Evolutionary conservation across 2,888 invertebrate genomes (phyloP).

Genomic region (Phyllotreta striolata): DNA sequence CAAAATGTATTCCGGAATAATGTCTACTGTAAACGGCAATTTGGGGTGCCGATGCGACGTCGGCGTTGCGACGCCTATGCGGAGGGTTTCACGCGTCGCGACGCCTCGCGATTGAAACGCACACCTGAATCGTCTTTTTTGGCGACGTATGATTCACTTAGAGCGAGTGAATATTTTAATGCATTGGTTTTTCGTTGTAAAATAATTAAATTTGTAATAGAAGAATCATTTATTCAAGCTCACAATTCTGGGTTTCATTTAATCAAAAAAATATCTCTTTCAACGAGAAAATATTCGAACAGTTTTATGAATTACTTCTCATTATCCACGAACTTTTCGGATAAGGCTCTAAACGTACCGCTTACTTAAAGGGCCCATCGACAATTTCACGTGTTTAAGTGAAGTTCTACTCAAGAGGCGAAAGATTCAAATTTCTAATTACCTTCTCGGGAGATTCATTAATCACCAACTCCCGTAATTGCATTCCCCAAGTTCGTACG

Average conservation of each 20-base stretch:
- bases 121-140: slow-evolving; percentile 14
- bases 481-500: slow-evolving; percentile 61
- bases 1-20: slow-evolving; percentile 51
- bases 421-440: slow-evolving; percentile 61
- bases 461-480: slow-evolving; percentile 62
- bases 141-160: slow-evolving; percentile 8
- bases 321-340: too few species aligned
- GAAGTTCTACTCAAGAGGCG: slow-evolving; percentile 49
- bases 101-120: slow-evolving; percentile 28
- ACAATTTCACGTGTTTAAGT: slow-evolving; percentile 2
- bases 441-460: slow-evolving; percentile 62
- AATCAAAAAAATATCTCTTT: too few species aligned
- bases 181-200: too few species aligned
- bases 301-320: too few species aligned
- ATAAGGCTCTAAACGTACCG: too few species aligned
- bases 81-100: slow-evolving; percentile 7
- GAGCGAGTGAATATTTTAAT: slow-evolving; percentile 6
- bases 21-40: slow-evolving; percentile 47
- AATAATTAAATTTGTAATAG: too few species aligned
- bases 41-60: slow-evolving; percentile 32
- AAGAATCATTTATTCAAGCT: too few species aligned
- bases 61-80: not conserved
- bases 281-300: too few species aligned
- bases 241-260: too few species aligned
- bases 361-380: too few species aligned